Evolutionary conservation across 2,113 vertebrate species (phyloP), one percentile per base, ranked within the genome.

Genomic region (Archocentrus centrarchus): DNA sequence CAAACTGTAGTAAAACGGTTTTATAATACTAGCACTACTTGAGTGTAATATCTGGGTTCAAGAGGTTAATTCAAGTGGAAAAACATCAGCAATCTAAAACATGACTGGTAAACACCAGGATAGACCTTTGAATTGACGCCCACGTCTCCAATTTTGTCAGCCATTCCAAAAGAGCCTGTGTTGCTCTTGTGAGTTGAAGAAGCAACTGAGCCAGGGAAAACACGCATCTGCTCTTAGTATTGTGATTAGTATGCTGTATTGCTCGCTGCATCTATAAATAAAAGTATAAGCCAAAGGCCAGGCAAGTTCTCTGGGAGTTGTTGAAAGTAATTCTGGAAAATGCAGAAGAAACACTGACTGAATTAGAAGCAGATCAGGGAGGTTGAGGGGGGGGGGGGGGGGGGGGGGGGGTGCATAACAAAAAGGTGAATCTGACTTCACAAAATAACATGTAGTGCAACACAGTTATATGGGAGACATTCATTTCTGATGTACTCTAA

Each of bases 211-310:
- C 60, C 13, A 44, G 30, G 53, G n/a, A 60, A 75, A 76, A 63
- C 20, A 32, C 39, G 7, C 22, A 11, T 80, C 30, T 78, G 20
- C 73, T 81, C 55, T 57, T 57, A 50, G 24, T 17, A 6, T 32
- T 75, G 55, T 66, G 75, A 89, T 86, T 86, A 81, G 83, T 85
- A 79, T 86, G 64, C 77, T 63, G 63, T 20, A 10, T 79, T 13
- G 62, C 59, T 44, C 1, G 3, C 59, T 20, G 13, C 17, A 75
- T 81, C 61, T 79, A 86, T 77, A 81, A 86, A 86, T 84, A 86
- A 81, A 75, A 59, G 22, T 22, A 24, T 70, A 17, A 41, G 47
- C 53, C 77, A 27, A 76, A 66, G 77, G 78, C 22, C 32, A 11
- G 30, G 39, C 78, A 59, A 70, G 75, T 86, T 79, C 63, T 64